Percentiles rank a stretch among this genome's conserved stretches.
These are phyloP conservation scores for Emys orbicularis DNA, from an alignment of 2,797 vertebrate species.

Conservation along the genomic window DNA sequence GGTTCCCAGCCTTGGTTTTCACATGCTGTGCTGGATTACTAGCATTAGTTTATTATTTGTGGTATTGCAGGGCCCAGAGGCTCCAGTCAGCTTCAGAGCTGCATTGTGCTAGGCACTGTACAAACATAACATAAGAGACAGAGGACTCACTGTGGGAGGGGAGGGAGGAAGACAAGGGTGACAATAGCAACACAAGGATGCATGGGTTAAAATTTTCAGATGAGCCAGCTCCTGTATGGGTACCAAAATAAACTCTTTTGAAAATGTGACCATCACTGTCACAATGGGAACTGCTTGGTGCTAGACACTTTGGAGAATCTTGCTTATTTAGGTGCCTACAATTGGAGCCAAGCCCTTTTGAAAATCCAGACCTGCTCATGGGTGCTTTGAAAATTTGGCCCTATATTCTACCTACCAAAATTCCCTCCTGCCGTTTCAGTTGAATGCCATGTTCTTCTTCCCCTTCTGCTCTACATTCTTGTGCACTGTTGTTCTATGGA, in stretches of 20 bases:
- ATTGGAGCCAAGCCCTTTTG: background rate
- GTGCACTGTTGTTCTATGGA: background rate
- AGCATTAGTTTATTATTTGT: background rate
- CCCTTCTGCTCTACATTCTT: background rate
- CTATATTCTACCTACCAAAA: background rate
- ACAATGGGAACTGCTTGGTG: background rate
- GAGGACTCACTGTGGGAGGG: background rate
- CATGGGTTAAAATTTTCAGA: background rate
- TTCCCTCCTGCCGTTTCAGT: background rate
- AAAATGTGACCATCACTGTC: background rate
- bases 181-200: background rate
- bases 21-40: fast-evolving
- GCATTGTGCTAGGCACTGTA: background rate
- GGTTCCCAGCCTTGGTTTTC: background rate
- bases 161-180: background rate
- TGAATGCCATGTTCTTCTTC: background rate
- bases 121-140: background rate
- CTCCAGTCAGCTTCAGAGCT: fast-evolving
- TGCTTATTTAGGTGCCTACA: background rate
- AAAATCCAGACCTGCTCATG: background rate
- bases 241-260: background rate
- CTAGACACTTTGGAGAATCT: background rate
- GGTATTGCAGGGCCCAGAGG: background rate
- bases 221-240: background rate
- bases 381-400: background rate